Percentiles rank a stretch among this genome's conserved stretches.
phyloP scores from a whole-genome alignment of 2,113 vertebrate genomes.

The Cyanistes caeruleus region DNA sequence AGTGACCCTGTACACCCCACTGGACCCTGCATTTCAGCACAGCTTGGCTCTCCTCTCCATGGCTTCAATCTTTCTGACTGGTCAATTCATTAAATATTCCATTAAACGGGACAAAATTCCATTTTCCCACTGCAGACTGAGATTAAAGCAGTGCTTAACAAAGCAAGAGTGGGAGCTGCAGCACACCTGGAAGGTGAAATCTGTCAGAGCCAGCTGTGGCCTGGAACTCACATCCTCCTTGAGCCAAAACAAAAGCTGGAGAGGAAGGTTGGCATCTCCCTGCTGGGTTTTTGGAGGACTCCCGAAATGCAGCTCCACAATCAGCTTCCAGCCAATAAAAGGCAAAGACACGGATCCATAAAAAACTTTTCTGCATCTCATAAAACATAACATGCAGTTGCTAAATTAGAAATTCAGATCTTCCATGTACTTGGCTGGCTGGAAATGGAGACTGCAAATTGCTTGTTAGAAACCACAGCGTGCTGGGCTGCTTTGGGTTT shows the following conservation, averaged over 20 bases:
- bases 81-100: not conserved
- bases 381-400: not conserved
- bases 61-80: not conserved
- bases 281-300: not conserved
- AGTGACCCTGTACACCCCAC: fast-evolving
- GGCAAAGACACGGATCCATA: not conserved
- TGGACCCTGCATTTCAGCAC: fast-evolving
- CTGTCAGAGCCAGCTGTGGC: not conserved
- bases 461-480: conserved; percentile 2
- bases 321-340: not conserved
- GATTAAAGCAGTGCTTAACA: not conserved
- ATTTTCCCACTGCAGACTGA: not conserved
- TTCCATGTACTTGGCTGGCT: not conserved
- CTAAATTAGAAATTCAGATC: conserved; percentile 45
- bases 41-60: fast-evolving
- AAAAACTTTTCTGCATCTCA: not conserved
- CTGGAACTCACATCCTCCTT: not conserved
- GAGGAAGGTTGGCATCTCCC: not conserved
- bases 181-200: not conserved
- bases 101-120: not conserved
- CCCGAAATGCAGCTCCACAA: not conserved
- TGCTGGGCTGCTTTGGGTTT: not conserved
- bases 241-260: not conserved
- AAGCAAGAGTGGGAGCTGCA: not conserved
- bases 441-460: conserved; percentile 21